Conservation (phyloP, 1,140 invertebrate genomes). For the Drosophila triauraria region DNA sequence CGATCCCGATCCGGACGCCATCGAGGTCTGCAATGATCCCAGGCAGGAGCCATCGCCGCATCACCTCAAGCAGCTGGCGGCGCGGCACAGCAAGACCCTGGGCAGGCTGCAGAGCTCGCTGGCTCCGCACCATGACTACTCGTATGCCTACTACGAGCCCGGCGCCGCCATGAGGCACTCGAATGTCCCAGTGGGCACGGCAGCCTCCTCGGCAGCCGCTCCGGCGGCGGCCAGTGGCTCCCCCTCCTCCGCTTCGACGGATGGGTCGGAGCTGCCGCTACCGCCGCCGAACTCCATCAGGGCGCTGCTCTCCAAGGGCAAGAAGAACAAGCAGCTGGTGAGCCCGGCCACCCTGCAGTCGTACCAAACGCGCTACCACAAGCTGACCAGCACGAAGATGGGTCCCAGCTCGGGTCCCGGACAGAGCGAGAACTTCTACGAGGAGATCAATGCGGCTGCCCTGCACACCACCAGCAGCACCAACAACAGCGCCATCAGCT, state of each 20-base stretch:
- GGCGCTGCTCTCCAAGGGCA: constrained; percentile 78
- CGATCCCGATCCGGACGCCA: constrained; percentile 79
- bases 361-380: constrained; percentile 75
- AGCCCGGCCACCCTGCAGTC: constrained; percentile 68
- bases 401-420: constrained; percentile 88
- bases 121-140: constrained; percentile 86
- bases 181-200: constrained; percentile 85
- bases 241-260: neutral
- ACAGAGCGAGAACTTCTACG: constrained; percentile 94
- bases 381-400: constrained; percentile 84
- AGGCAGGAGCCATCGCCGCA: constrained; percentile 50
- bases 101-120: constrained; percentile 48
- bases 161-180: constrained; percentile 86
- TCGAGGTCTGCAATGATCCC: constrained; percentile 74
- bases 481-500: neutral
- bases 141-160: constrained; percentile 92
- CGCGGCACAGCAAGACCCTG: constrained; percentile 59
- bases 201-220: neutral
- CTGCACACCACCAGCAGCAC: constrained; percentile 69
- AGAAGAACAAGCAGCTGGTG: constrained; percentile 77
- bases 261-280: constrained; percentile 30
- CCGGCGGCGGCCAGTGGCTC: constrained; percentile 53
- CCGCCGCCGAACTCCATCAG: constrained; percentile 85
- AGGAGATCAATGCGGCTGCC: constrained; percentile 89
- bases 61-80: constrained; percentile 58